phyloP scores from a whole-genome alignment of 2,888 invertebrate genomes.

The Choristoneura rosaceana region DNA sequence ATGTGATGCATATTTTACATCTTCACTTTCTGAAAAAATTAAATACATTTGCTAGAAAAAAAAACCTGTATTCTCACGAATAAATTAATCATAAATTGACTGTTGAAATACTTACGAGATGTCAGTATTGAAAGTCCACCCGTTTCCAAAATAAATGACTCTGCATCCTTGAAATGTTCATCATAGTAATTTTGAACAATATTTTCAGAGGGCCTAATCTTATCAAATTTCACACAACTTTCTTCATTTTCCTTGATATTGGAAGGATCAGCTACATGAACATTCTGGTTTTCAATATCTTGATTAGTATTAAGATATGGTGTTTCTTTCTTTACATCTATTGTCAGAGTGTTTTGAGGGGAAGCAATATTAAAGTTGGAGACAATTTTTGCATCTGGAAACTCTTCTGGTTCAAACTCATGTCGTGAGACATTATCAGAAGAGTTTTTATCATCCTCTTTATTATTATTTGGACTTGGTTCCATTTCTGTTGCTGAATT shows the following conservation, averaged over 20 bases:
- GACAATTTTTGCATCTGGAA: constrained; percentile 49
- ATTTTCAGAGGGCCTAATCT: constrained; percentile 61
- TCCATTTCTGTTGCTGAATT: constrained; percentile 47
- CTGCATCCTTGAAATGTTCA: constrained; percentile 91
- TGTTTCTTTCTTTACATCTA: constrained; percentile 50
- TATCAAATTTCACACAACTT: constrained; percentile 49
- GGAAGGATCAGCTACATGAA: constrained; percentile 49
- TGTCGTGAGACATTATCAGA: constrained; percentile 54
- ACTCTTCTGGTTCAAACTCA: constrained; percentile 59
- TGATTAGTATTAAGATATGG: constrained; percentile 60
- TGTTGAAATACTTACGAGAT: constrained; percentile 67
- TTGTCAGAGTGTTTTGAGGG: constrained; percentile 45
- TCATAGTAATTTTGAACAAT: constrained; percentile 81
- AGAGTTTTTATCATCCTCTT: constrained; percentile 48
- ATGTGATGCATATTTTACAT: constrained; percentile 73
- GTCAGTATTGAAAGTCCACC: constrained; percentile 77
- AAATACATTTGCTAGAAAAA: constrained; percentile 17
- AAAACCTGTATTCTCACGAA: neutral
- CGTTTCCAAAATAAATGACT: constrained; percentile 90
- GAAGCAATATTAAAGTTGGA: constrained; percentile 46
- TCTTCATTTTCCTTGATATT: constrained; percentile 52
- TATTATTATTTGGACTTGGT: constrained; percentile 49
- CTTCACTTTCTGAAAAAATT: constrained; percentile 71
- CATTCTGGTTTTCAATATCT: constrained; percentile 55
- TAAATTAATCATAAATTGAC: neutral